These are phyloP conservation scores for Drosophila crucigera DNA, from an alignment of 2,888 invertebrate species.

Conservation along the genomic window DNA sequence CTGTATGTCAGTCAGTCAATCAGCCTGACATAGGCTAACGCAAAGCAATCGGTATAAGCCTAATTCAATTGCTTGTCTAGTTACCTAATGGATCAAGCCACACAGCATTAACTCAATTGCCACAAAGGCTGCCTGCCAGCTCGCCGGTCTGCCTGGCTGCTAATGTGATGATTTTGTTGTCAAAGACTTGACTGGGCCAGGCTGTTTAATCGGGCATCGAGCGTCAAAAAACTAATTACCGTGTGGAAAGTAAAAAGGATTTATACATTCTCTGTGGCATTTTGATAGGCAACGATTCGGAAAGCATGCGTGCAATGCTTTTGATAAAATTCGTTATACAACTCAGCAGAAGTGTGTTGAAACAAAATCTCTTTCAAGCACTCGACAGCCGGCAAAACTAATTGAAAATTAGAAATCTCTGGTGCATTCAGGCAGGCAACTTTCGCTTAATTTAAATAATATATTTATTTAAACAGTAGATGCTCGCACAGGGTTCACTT, in stretches of 20 bases:
- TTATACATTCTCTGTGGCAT: not conserved
- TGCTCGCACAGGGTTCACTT: constrained; percentile 4
- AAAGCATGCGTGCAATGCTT: constrained; percentile 39
- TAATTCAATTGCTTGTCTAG: constrained; percentile 63
- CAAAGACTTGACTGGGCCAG: constrained; percentile 11
- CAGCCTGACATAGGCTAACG: constrained; percentile 38
- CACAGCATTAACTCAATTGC: constrained; percentile 46
- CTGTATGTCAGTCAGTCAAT: constrained; percentile 42
- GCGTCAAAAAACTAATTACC: constrained; percentile 60
- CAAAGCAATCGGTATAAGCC: constrained; percentile 37
- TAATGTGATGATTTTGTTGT: constrained; percentile 31
- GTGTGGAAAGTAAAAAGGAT: constrained; percentile 25
- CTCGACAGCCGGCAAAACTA: constrained; percentile 35
- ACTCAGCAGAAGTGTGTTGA: constrained; percentile 24
- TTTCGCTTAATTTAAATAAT: constrained; percentile 54
- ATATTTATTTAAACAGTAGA: constrained; percentile 39
- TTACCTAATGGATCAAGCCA: constrained; percentile 45
- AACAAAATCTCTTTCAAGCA: constrained; percentile 16
- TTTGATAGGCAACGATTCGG: constrained; percentile 30
- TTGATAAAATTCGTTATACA: constrained; percentile 51
- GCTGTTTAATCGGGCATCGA: constrained; percentile 66
- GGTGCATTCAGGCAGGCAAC: constrained; percentile 1
- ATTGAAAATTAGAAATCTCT: constrained; percentile 44
- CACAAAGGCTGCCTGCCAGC: not conserved
- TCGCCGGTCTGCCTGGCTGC: not conserved